Percentiles rank a stretch among this genome's conserved stretches.
phyloP scores from a whole-genome alignment of 2,113 vertebrate genomes.

The Cepphus grylle region DNA sequence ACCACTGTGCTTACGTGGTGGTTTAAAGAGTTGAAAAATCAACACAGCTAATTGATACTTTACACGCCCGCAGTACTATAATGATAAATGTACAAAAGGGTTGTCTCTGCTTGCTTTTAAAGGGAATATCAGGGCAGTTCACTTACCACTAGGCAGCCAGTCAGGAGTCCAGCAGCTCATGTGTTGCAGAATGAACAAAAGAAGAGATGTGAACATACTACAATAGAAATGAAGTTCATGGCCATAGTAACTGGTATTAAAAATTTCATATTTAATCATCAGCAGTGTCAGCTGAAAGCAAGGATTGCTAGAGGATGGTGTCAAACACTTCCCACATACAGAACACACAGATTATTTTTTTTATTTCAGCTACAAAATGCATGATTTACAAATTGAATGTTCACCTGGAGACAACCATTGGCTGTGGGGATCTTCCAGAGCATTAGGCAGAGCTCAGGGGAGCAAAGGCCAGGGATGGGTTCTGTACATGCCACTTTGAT shows the following conservation, averaged over 20 bases:
- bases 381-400: not conserved
- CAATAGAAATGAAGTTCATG: constrained; percentile 18
- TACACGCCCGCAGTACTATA: not conserved
- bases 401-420: not conserved
- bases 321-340: not conserved
- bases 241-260: not conserved
- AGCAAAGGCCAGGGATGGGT: not conserved
- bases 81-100: not conserved
- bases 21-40: not conserved
- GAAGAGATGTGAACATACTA: not conserved
- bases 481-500: not conserved
- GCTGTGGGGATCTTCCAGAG: not conserved
- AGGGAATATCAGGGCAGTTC: not conserved
- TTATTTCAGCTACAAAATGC: not conserved
- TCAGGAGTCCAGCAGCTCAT: not conserved
- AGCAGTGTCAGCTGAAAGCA: not conserved
- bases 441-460: not conserved
- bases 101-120: not conserved
- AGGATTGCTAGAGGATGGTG: not conserved
- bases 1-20: not conserved
- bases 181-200: not conserved
- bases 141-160: not conserved
- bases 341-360: not conserved
- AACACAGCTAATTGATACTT: constrained; percentile 40
- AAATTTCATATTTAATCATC: not conserved